Percentiles rank a stretch among this genome's conserved stretches.
Evolutionary conservation across 1,140 invertebrate genomes (phyloP).

Genomic region (Sitophilus oryzae): DNA sequence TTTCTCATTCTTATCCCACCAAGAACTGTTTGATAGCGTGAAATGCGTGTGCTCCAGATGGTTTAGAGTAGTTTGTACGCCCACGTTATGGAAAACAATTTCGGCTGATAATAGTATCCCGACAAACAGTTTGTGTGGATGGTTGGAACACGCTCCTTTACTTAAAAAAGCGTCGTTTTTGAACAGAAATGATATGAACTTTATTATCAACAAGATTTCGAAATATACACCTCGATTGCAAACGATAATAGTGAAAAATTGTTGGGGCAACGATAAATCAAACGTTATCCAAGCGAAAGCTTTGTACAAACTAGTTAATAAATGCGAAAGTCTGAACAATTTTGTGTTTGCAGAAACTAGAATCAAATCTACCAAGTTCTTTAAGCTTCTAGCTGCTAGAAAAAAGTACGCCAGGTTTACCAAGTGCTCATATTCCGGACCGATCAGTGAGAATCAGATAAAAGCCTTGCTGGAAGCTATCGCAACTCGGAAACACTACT

Average conservation of each 20-base stretch:
- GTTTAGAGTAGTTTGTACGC: conserved; percentile 17
- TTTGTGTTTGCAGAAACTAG: conserved; percentile 20
- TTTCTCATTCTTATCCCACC: conserved; percentile 24
- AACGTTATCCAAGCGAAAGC: conserved; percentile 9
- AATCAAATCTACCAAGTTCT: conserved; percentile 29
- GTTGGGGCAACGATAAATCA: conserved; percentile 18
- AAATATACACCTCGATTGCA: conserved; percentile 18
- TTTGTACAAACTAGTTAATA: conserved; percentile 21
- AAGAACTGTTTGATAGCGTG: conserved; percentile 25
- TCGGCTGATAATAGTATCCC: conserved; percentile 18
- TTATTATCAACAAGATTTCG: conserved; percentile 8
- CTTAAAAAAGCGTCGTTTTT: conserved; percentile 19
- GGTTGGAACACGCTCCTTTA: conserved; percentile 27
- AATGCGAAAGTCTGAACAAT: conserved; percentile 17
- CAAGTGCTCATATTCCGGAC: conserved; percentile 18
- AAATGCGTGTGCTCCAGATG: conserved; percentile 24
- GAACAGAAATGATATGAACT: conserved; percentile 25
- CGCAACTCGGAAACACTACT: background rate
- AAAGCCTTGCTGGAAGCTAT: conserved; percentile 12
- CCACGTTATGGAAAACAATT: conserved; percentile 26
- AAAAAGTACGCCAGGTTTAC: background rate
- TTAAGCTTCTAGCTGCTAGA: conserved; percentile 11
- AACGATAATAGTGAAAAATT: conserved; percentile 20
- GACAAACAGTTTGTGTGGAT: conserved; percentile 20
- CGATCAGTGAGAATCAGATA: conserved; percentile 18